Percentiles rank a stretch among this genome's conserved stretches.
Conservation (phyloP, 2,888 invertebrate genomes). For the Tuta absoluta region DNA sequence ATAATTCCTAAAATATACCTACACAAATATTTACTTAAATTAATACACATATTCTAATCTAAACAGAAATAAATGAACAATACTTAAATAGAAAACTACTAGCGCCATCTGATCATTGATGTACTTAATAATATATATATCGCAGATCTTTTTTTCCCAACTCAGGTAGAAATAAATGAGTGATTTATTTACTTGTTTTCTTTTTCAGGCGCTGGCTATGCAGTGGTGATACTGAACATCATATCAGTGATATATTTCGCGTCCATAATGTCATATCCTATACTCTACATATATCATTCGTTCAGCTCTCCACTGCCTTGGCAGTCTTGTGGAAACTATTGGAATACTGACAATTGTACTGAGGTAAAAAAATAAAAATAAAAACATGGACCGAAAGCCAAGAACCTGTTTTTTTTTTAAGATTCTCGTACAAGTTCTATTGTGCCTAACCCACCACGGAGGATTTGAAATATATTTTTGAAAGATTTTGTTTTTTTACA, state of each 20-base stretch:
- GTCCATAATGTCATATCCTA: slow-evolving; percentile 91
- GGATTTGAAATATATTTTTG: too few relatives aligned
- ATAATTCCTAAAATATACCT: too few relatives aligned
- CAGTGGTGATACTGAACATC: slow-evolving; percentile 89
- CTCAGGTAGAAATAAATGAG: background rate
- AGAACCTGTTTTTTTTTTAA: too few relatives aligned
- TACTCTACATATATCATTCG: slow-evolving; percentile 89
- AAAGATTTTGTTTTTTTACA: too few relatives aligned
- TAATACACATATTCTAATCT: too few relatives aligned
- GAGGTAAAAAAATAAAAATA: slow-evolving; percentile 79
- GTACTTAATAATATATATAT: too few relatives aligned
- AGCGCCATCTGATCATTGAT: too few relatives aligned
- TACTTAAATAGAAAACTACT: too few relatives aligned
- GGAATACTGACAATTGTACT: slow-evolving; percentile 90
- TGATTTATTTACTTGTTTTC: background rate
- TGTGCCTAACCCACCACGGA: too few relatives aligned
- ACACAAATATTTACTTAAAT: too few relatives aligned
- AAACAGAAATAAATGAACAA: too few relatives aligned
- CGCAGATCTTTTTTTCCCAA: background rate
- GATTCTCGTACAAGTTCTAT: background rate
- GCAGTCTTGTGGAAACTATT: slow-evolving; percentile 88
- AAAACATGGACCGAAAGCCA: too few relatives aligned
- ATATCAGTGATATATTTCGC: slow-evolving; percentile 92
- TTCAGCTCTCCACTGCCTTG: slow-evolving; percentile 86
- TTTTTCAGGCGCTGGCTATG: slow-evolving; percentile 90